phyloP scores from a whole-genome alignment of 2,797 vertebrate species.

The Onychomys torridus region DNA sequence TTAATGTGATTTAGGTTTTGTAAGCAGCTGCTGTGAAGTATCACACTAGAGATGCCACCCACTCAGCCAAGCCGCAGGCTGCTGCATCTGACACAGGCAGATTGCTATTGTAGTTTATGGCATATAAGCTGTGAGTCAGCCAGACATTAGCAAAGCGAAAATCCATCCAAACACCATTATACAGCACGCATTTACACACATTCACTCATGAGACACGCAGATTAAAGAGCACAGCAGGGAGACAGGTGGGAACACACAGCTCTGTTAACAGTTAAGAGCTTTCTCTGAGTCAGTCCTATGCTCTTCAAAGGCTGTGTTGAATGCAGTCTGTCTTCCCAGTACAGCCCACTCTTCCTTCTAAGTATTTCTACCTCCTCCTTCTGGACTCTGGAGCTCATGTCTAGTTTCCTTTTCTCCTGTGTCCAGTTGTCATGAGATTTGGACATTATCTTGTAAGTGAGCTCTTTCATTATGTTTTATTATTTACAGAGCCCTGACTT shows the following conservation, averaged over 20 bases:
- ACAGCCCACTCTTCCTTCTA: slow-evolving; percentile 13
- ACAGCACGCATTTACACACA: not conserved
- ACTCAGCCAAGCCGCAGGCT: not conserved
- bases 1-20: not conserved
- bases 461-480: not conserved
- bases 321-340: not conserved
- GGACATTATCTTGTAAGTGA: not conserved
- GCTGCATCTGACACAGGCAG: not conserved
- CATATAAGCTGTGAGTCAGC: not conserved
- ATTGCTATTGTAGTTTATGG: not conserved
- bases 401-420: not conserved
- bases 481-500: not conserved
- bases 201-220: slow-evolving; percentile 19
- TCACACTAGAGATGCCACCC: not conserved
- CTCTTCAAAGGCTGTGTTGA: slow-evolving; percentile 13
- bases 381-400: not conserved
- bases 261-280: not conserved
- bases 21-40: not conserved
- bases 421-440: not conserved
- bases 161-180: slow-evolving; percentile 17
- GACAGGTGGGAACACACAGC: not conserved
- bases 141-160: slow-evolving; percentile 11
- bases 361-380: not conserved
- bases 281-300: not conserved
- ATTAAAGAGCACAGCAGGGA: slow-evolving; percentile 5